Evolutionary conservation across 2,888 invertebrate species (phyloP).

Genomic region (Hirtodrosophila duncani): DNA sequence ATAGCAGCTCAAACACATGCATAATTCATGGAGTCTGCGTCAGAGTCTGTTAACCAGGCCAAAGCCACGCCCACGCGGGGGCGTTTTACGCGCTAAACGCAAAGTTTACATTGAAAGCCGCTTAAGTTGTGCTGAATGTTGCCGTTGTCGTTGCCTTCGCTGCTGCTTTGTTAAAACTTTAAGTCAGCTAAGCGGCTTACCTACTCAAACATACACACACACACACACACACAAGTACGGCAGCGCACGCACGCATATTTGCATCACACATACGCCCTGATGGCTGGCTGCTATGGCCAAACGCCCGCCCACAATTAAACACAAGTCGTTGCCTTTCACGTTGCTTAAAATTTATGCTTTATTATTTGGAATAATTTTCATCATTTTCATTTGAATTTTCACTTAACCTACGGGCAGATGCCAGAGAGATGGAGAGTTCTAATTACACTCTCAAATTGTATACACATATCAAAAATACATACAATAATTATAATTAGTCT

Average conservation of each 20-base stretch:
- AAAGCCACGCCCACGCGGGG: too few relatives aligned
- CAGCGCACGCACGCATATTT: not conserved
- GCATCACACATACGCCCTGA: constrained; percentile 47
- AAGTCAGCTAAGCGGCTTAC: constrained; percentile 72
- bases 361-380: constrained; percentile 70
- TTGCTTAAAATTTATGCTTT: constrained; percentile 66
- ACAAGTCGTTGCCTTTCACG: too few relatives aligned
- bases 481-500: constrained; percentile 54
- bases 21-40: too few relatives aligned
- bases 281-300: too few relatives aligned
- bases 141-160: constrained; percentile 25
- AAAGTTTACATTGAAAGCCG: too few relatives aligned
- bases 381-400: too few relatives aligned
- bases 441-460: constrained; percentile 58
- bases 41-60: too few relatives aligned
- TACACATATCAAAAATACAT: constrained; percentile 72
- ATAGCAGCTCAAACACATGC: too few relatives aligned
- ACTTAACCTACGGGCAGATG: constrained; percentile 65
- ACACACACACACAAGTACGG: not conserved
- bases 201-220: not conserved
- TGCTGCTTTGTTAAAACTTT: constrained; percentile 68
- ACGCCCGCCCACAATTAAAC: too few relatives aligned
- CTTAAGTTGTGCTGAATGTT: constrained; percentile 40
- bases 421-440: too few relatives aligned
- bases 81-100: too few relatives aligned